These are phyloP conservation scores for Polietes domitor DNA, from an alignment of 2,888 invertebrate genomes.

Conservation along the genomic window DNA sequence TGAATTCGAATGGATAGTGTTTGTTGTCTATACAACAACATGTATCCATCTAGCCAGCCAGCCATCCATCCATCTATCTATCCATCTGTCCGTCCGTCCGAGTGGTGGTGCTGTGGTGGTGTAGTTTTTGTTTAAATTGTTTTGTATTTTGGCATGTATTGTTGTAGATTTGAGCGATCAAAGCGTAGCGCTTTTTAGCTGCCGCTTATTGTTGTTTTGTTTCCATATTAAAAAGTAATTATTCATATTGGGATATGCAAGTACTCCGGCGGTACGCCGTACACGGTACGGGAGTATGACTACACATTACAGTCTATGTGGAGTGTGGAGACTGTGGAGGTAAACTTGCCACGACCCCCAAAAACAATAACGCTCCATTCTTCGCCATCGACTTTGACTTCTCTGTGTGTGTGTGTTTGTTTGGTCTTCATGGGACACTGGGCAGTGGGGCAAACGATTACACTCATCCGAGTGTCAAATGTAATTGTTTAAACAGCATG, in stretches of 20 bases:
- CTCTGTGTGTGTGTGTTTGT: not conserved
- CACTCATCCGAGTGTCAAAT: constrained; percentile 71
- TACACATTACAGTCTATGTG: constrained; percentile 41
- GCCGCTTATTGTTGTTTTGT: constrained; percentile 74
- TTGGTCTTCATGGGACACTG: not conserved
- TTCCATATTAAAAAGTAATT: constrained; percentile 74
- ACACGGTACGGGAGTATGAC: constrained; percentile 21
- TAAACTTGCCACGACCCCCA: not conserved
- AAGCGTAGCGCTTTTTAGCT: constrained; percentile 77
- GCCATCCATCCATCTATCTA: not conserved
- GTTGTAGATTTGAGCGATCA: constrained; percentile 75
- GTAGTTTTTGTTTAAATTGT: constrained; percentile 68
- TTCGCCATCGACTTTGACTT: constrained; percentile 1
- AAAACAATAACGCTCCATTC: not conserved
- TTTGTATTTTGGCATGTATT: constrained; percentile 79
- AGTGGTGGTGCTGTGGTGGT: constrained; percentile 8
- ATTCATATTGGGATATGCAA: constrained; percentile 69
- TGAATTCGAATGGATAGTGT: constrained; percentile 21
- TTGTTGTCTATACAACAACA: not conserved
- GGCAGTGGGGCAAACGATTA: constrained; percentile 45
- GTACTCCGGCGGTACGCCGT: not conserved
- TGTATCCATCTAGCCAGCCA: not conserved
- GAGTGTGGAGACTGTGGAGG: not conserved
- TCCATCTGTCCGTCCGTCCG: not conserved
- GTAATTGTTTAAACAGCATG: constrained; percentile 68